Base-by-base conservation (phyloP, 2,888 invertebrate genomes). In the Patella caerulea region DNA sequence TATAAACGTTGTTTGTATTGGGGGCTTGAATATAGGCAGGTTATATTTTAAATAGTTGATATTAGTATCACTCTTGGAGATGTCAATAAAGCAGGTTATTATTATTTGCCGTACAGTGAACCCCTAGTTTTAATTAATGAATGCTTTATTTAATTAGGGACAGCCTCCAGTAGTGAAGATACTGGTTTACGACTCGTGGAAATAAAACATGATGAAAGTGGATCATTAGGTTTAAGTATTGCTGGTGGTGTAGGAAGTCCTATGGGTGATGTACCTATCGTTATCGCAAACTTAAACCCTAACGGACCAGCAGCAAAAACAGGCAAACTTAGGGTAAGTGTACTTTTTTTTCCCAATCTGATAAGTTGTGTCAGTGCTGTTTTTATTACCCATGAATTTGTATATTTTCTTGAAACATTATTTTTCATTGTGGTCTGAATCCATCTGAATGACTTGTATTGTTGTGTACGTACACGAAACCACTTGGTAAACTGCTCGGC, bases 191-290 rank as follows among this genome's bases (percentile, higher is more conserved):
- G 89, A n/a, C 83, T 83, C 9, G 89, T 91, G 3, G 88, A 89
- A 73, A 82, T 91, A 5, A 82, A 87, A 65, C 88, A 90, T 73
- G 90, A 91, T 81, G 81, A 81, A 12, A 77, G 82, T 17, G 90
- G 90, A 53, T 89, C 90, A 0, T 84, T 91, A 59, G 91, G 90
- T 5, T 84, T 91, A 76, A 90, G 91, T 75, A 88, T 91, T 53
- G 89, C 90, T 24, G 91, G 91, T 0, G 91, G 91, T 0, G 79
- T 87, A 3, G 88, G 87, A 55, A 89, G 88, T 74, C 87, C 89
- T n/a, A 83, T 90, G 5, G 91, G 90, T 15, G 90, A 90, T 79
- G 86, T 86, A 7, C 90, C 90, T 19, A 85, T 91, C 73, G 86
- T 90, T 77, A 86, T 91, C 3, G 90, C 91, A n/a, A 87, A 87